These are phyloP conservation scores for Acanthopagrus latus DNA, from an alignment of 2,797 vertebrate genomes.

Conservation along the genomic window DNA sequence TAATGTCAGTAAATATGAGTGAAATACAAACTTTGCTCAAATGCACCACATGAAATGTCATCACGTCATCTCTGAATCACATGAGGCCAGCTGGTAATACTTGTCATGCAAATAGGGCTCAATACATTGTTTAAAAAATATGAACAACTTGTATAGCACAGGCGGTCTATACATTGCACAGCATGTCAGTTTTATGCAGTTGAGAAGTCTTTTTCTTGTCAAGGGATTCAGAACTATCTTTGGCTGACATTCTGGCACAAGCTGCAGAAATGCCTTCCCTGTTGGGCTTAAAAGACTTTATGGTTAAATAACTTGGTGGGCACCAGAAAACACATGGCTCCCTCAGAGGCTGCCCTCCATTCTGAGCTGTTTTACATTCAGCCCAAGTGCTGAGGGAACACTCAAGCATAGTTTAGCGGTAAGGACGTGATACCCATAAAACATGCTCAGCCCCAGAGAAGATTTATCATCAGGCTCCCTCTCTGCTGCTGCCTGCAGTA, in stretches of 20 bases:
- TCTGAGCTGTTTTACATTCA: constrained; percentile 67
- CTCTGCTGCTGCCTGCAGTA: constrained; percentile 65
- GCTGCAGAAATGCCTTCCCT: constrained; percentile 12
- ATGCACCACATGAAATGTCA: too few relatives aligned
- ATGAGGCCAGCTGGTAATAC: too few relatives aligned
- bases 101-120: too few relatives aligned
- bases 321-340: constrained; percentile 45
- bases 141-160: neutral
- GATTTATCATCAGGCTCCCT: constrained; percentile 70
- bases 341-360: constrained; percentile 36
- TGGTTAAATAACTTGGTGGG: constrained; percentile 40
- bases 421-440: constrained; percentile 73
- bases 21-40: too few relatives aligned
- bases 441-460: constrained; percentile 56
- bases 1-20: too few relatives aligned
- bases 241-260: constrained; percentile 8
- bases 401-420: constrained; percentile 68
- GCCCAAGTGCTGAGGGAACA: constrained; percentile 51
- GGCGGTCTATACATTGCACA: constrained; percentile 4
- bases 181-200: neutral
- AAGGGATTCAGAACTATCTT: constrained; percentile 25
- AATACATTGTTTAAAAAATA: constrained; percentile 1
- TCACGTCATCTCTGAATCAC: too few relatives aligned
- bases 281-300: constrained; percentile 14
- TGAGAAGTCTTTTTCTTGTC: constrained; percentile 9